Percentiles rank a stretch among this genome's conserved stretches.
Conservation (phyloP, 2,797 vertebrate species). For the Sebastes steindachneri region DNA sequence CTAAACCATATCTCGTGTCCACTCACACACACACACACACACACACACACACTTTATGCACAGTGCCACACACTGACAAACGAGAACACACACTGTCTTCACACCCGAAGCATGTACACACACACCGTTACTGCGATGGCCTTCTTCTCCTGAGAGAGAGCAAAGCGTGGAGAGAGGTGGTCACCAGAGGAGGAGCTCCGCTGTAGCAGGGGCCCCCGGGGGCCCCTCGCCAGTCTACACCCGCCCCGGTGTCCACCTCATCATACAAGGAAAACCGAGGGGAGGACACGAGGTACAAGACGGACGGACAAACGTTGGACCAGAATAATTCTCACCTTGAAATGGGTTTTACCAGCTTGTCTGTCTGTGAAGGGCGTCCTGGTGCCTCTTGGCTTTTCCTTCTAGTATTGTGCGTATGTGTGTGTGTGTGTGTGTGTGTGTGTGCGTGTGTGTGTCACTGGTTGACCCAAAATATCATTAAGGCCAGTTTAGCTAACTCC, state of each 20-base stretch:
- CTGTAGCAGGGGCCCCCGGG: conserved; percentile 17
- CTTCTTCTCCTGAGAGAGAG: conserved; percentile 57
- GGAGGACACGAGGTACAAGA: conserved; percentile 12
- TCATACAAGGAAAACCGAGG: background rate
- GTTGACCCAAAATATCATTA: conserved; percentile 21
- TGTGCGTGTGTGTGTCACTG: conserved; percentile 8
- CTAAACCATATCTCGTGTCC: conserved; percentile 57
- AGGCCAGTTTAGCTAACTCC: conserved; percentile 31
- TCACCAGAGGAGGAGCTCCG: conserved; percentile 22
- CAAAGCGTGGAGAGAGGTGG: conserved; percentile 21
- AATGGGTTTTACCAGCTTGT: background rate
- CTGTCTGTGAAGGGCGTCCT: conserved; percentile 5
- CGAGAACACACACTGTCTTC: conserved; percentile 16
- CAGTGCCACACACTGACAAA: conserved; percentile 33
- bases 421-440: background rate
- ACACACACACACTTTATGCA: conserved; percentile 38
- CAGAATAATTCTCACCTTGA: conserved; percentile 9
- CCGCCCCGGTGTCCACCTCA: conserved; percentile 9
- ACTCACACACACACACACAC: conserved; percentile 31
- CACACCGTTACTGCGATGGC: conserved; percentile 46
- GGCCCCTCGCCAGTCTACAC: background rate
- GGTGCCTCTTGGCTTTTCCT: conserved; percentile 30
- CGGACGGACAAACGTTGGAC: conserved; percentile 6
- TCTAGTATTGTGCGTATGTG: background rate
- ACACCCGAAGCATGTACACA: conserved; percentile 33